Base-by-base conservation (phyloP, 1,140 invertebrate species). In the Oppia nitens region DNA sequence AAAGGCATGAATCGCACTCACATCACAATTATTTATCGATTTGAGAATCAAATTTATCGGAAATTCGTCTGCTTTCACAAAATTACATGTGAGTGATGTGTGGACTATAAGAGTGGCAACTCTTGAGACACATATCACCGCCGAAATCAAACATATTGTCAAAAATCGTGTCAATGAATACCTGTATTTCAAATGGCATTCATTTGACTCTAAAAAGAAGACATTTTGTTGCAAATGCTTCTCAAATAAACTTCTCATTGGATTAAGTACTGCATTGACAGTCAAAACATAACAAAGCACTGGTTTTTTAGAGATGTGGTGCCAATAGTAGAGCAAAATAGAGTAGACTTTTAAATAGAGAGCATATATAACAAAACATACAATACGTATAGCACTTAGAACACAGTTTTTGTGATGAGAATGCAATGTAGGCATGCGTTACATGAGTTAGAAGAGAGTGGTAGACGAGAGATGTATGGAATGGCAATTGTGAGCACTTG, bases 401-500 rank as follows among this genome's bases (percentile, higher is more conserved):
- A n/a, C n/a, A n/a, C n/a, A n/a, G n/a, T n/a, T n/a, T n/a, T n/a
- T n/a, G n/a, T n/a, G n/a, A n/a, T n/a, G 21, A 56, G 54, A 29
- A 50, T 32, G 50, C 23, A 47, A n/a, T 20, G 17, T 40, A 40
- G 32, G 6, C 6, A 40, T 17, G 17, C 6, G 17, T 6, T 9
- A 17, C 32, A 40, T 52, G 59, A 6, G 25, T 14, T 32, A 49
- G 59, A 52, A 53, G 51, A 48, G 53, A 55, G 12, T 9, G 29
- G 17, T 26, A 17, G 20, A 23, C 26, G 29, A 17, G 28, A 71
- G 70, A 68, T 70, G 70, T 68, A 69, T 69, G 69, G 69, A 48
- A 20, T 64, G 67, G 66, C 64, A 64, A 66, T n/a, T n/a, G n/a
- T 61, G 66, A 64, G 53, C 54, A 28, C 28, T 62, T 64, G 64